These are phyloP conservation scores for Okamejei kenojei DNA, from an alignment of 2,797 vertebrate genomes.

Conservation along the genomic window DNA sequence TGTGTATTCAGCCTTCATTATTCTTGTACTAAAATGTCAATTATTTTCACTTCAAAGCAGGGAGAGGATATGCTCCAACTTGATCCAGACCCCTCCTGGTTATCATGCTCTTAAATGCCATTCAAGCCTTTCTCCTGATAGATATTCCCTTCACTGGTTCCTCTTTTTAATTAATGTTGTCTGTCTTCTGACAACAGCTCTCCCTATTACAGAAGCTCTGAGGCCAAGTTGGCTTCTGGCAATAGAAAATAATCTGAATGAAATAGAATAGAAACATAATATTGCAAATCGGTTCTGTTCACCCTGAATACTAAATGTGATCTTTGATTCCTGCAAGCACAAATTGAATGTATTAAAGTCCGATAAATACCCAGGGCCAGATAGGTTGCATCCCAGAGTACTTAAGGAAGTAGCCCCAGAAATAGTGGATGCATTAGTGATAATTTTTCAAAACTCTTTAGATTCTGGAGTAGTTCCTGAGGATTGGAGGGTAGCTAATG, in stretches of 20 bases:
- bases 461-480: no score
- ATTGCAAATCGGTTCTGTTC: background rate
- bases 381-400: no score
- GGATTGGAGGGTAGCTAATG: no score
- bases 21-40: no score
- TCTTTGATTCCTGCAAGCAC: background rate
- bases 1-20: background rate
- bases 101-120: background rate
- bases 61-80: background rate
- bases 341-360: no score
- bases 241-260: background rate
- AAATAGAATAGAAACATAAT: background rate
- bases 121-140: background rate
- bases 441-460: no score
- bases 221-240: background rate
- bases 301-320: background rate
- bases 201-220: background rate
- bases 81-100: background rate
- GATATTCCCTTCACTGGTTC: background rate
- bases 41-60: background rate
- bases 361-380: no score
- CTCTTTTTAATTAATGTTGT: background rate
- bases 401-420: no score
- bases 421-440: no score
- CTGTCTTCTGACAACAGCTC: background rate